Conservation (phyloP, 2,113 vertebrate genomes). For the Phasianus colchicus region DNA sequence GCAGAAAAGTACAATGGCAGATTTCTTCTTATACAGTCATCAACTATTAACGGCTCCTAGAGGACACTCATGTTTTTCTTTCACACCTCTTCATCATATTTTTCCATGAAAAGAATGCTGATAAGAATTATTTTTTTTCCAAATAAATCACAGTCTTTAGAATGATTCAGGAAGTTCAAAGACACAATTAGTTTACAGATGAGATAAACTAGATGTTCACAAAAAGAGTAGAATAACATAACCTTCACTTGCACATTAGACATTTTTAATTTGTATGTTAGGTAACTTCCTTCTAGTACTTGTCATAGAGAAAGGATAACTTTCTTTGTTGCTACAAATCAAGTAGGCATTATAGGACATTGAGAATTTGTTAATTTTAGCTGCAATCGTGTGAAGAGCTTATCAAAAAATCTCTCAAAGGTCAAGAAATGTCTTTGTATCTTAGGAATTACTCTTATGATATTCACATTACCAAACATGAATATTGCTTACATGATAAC, state of each 20-base stretch:
- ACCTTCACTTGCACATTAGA: not conserved
- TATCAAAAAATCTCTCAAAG: not conserved
- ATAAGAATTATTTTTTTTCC: not conserved
- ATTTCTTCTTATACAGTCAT: not conserved
- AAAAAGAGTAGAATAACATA: not conserved
- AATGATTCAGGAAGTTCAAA: not conserved
- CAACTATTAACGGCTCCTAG: not conserved
- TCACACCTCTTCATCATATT: not conserved
- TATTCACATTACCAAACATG: not conserved
- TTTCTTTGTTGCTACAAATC: not conserved
- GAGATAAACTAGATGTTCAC: not conserved
- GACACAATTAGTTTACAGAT: not conserved
- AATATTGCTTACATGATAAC: not conserved
- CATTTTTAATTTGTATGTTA: not conserved
- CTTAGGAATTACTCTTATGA: not conserved
- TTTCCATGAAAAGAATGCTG: not conserved
- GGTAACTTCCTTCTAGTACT: not conserved
- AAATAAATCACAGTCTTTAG: not conserved
- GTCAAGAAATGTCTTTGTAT: not conserved
- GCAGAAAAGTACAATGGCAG: not conserved
- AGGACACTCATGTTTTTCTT: rapidly evolving
- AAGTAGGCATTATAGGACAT: not conserved
- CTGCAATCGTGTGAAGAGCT: not conserved
- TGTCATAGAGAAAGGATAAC: not conserved
- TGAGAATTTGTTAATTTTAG: not conserved